Conservation (phyloP, 1,140 invertebrate species). For the Drosophila oshimai region DNA sequence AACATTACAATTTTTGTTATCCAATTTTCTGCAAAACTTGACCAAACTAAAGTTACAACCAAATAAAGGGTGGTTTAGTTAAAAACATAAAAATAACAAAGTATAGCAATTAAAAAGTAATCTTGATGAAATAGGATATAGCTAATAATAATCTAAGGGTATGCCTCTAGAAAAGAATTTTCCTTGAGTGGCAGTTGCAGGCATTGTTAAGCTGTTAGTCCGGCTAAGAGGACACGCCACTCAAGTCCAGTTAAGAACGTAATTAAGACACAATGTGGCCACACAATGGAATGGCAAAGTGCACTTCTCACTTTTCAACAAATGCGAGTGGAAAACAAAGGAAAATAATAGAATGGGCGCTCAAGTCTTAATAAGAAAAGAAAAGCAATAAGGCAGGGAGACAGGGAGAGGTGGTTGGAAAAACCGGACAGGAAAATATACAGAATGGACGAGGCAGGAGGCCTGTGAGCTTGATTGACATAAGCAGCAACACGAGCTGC, state of each 20-base stretch:
- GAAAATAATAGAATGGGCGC: constrained; percentile 34
- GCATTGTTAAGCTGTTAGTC: constrained; percentile 51
- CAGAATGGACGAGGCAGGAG: background rate
- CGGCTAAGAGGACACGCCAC: constrained; percentile 47
- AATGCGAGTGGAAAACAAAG: constrained; percentile 60
- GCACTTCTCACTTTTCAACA: constrained; percentile 67
- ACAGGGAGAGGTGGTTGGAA: too few species aligned
- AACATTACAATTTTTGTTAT: too few species aligned
- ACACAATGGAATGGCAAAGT: constrained; percentile 56
- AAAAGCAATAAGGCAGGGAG: constrained; percentile 9
- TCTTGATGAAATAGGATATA: too few species aligned
- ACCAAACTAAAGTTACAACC: too few species aligned
- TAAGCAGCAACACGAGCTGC: constrained; percentile 53
- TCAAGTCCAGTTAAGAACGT: constrained; percentile 62
- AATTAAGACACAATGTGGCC: constrained; percentile 72
- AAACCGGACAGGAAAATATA: constrained; percentile 8
- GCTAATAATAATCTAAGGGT: too few species aligned
- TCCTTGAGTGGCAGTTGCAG: constrained; percentile 34
- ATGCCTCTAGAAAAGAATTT: constrained; percentile 5
- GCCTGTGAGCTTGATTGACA: constrained; percentile 37
- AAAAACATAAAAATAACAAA: too few species aligned
- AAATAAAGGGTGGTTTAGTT: too few species aligned
- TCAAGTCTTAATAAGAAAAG: constrained; percentile 48
- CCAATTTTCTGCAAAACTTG: too few species aligned
- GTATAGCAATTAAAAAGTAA: too few species aligned